These are phyloP conservation scores for Doris montereyensis DNA, from an alignment of 2,888 invertebrate species.

Conservation along the genomic window DNA sequence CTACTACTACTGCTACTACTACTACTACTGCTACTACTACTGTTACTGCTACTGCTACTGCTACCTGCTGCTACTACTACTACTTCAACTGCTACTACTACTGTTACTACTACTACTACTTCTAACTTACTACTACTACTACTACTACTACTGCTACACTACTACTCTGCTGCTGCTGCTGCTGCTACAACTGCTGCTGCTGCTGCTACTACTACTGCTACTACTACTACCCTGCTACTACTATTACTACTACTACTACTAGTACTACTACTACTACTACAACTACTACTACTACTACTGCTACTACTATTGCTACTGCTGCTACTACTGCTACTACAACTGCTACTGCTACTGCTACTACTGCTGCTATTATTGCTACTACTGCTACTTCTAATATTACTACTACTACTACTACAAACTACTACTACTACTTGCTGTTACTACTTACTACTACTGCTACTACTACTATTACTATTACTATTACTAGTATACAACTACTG, in stretches of 20 bases:
- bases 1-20: conserved; percentile 23
- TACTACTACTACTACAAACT: no score
- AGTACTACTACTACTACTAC: conserved; percentile 12
- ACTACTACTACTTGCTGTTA: no score
- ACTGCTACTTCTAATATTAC: no score
- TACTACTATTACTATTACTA: no score
- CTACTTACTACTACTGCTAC: no score
- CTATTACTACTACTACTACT: not conserved
- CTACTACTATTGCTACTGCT: conserved; percentile 4
- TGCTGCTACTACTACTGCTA: conserved; percentile 11
- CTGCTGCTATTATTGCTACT: not conserved
- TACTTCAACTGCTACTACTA: conserved; percentile 6
- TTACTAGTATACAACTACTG: no score
- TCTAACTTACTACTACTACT: no score
- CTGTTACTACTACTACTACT: conserved; percentile 1
- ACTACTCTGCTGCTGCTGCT: not conserved
- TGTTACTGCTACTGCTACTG: not conserved
- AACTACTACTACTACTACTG: conserved; percentile 7
- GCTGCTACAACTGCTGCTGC: not conserved
- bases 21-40: conserved; percentile 17
- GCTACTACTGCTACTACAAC: no score
- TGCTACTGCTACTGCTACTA: not conserved
- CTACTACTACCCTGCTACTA: no score
- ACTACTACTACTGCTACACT: no score
- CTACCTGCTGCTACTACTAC: not conserved